Percentiles rank a stretch among this genome's conserved stretches.
Conservation (phyloP, 2,888 invertebrate genomes). For the Nematopogon swammerdamellus region DNA sequence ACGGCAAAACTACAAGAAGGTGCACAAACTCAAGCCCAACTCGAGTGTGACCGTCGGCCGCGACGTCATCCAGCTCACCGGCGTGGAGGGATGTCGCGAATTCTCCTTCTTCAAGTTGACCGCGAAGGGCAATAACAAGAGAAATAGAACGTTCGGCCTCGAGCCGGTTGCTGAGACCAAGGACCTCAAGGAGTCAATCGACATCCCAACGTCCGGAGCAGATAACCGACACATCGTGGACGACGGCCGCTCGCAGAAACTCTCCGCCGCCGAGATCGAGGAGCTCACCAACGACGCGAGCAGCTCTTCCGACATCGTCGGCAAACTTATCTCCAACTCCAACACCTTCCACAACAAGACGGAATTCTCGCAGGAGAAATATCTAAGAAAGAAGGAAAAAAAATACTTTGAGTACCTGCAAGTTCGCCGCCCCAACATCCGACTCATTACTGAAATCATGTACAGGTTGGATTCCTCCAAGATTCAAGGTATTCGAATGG, state of each 20-base stretch:
- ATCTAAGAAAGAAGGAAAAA: constrained; percentile 90
- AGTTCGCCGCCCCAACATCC: constrained; percentile 75
- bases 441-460: constrained; percentile 81
- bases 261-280: constrained; percentile 80
- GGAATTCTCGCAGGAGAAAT: constrained; percentile 91
- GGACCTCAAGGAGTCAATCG: constrained; percentile 57
- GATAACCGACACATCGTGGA: constrained; percentile 86
- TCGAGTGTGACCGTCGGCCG: constrained; percentile 65
- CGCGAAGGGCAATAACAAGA: constrained; percentile 50
- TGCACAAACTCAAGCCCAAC: constrained; percentile 67
- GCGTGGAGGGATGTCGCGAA: constrained; percentile 65
- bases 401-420: constrained; percentile 87
- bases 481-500: constrained; percentile 75
- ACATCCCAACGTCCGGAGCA: constrained; percentile 63
- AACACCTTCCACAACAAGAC: constrained; percentile 89
- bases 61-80: constrained; percentile 65
- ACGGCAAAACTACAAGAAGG: constrained; percentile 72
- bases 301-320: constrained; percentile 80
- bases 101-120: constrained; percentile 76
- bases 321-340: constrained; percentile 85
- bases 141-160: constrained; percentile 51
- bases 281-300: constrained; percentile 72
- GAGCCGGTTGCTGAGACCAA: constrained; percentile 47
- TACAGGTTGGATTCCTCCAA: constrained; percentile 75
- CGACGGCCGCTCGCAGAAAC: constrained; percentile 74